phyloP scores from a whole-genome alignment of 2,113 vertebrate species.

The Delphinus delphis region DNA sequence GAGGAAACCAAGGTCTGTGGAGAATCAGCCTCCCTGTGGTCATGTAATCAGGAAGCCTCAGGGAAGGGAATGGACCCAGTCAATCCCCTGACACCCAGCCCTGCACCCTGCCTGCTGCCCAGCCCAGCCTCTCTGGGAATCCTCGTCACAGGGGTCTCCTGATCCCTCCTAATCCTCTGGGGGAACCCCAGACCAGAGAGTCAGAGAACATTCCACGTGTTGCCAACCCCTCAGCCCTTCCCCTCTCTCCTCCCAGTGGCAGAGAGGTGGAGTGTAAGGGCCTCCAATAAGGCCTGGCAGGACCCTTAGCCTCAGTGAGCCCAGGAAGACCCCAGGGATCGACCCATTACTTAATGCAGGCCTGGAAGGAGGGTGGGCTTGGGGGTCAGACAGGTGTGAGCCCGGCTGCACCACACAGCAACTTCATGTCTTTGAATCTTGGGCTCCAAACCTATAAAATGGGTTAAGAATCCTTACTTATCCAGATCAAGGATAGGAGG shows the following conservation, averaged over 20 bases:
- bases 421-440: neutral
- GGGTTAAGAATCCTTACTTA: neutral
- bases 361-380: neutral
- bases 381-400: too few relatives aligned
- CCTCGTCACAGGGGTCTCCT: neutral
- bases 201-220: neutral
- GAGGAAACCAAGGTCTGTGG: neutral
- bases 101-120: neutral
- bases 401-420: neutral
- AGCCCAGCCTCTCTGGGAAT: neutral
- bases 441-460: neutral
- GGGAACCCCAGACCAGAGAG: neutral
- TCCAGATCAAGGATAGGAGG: neutral
- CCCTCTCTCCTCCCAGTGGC: neutral
- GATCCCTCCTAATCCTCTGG: neutral
- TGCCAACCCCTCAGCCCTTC: neutral
- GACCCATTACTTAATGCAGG: neutral
- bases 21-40: neutral
- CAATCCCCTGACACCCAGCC: too few relatives aligned
- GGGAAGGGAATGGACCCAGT: neutral
- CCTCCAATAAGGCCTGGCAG: neutral
- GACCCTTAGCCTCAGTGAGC: neutral
- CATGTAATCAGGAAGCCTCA: neutral
- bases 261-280: too few relatives aligned
- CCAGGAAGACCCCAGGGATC: too few relatives aligned